Evolutionary conservation across 2,797 vertebrate species (phyloP).

Genomic region (Tokudaia muenninki): DNA sequence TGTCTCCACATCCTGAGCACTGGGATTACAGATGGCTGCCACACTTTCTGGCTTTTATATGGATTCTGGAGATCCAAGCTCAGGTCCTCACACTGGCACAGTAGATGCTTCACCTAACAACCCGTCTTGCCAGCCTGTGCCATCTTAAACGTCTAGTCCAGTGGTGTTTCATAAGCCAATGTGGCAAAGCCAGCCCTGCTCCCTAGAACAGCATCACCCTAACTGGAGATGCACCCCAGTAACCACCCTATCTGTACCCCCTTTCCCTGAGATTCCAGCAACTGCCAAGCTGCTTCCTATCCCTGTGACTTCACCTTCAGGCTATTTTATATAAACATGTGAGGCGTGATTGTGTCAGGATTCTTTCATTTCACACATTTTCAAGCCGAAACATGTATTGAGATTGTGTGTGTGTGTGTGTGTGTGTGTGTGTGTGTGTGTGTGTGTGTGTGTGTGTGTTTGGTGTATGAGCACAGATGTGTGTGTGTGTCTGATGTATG

Average conservation of each 20-base stretch:
- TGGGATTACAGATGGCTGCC: neutral
- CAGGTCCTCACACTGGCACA: neutral
- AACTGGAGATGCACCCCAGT: neutral
- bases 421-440: neutral
- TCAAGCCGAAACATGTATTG: neutral
- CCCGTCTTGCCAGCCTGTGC: neutral
- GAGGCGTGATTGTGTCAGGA: neutral
- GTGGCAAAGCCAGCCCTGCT: neutral
- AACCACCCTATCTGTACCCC: too few species aligned
- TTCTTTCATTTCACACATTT: neutral
- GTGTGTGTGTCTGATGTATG: neutral
- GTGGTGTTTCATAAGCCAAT: neutral
- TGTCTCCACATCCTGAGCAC: neutral
- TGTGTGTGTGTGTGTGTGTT: neutral
- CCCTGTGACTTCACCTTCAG: neutral
- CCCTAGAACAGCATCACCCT: neutral
- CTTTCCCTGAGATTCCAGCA: neutral
- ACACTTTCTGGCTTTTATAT: too few species aligned
- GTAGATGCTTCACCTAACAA: neutral
- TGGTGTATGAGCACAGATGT: neutral
- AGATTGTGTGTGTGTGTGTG: neutral
- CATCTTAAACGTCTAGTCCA: neutral
- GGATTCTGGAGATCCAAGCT: neutral
- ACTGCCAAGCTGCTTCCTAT: neutral
- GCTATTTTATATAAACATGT: neutral